Base-by-base conservation (phyloP, 2,113 vertebrate genomes). In the Ceratotherium simum region DNA sequence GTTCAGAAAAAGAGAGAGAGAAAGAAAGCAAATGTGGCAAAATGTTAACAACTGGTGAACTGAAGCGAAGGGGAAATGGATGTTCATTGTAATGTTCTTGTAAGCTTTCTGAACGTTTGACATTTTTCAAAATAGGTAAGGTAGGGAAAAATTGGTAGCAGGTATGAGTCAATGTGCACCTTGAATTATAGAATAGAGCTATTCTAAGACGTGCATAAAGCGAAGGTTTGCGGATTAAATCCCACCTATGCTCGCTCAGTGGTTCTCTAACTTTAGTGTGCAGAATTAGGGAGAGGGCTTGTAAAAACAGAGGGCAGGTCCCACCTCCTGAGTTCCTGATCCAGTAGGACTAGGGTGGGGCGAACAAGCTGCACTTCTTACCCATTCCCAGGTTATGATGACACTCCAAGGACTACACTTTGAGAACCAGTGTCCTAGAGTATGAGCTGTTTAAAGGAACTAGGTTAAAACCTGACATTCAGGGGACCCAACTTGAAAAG, bases 81-180 rank as follows among this genome's bases (percentile, higher is more conserved):
- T 75, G 21, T 76, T 92, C 18, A 18, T 3, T 27, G 72, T 51
- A 62, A 56, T 48, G n/a, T 29, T 78, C n/a, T n/a, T 48, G 25
- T 27, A 58, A 27, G 58, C 85, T 79, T 96, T 69, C 58, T 91
- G 60, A 90, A 76, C 54, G 83, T 81, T 60, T 91, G 67, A 69
- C 18, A 51, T 39, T 96, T 89, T 94, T 92, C 64, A 90, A 76
- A 89, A 90, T 31, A 58, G 64, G 88, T 76, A 81, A 73, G 33
- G 25, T 70, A n/a, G 17, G 72, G 73, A 42, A 76, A 92, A 90
- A 46, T 70, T 31, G 31, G 36, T 42, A 79, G 81, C 80, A 86
- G 31, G 17, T 33, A 60, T 23, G 48, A 87, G 36, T 79, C 72
- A 62, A 70, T 13, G 6, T 65, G 17, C 1, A 58, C 64, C 25